phyloP scores from a whole-genome alignment of 2,797 vertebrate species.

The Brachyrhaphis roseni region DNA sequence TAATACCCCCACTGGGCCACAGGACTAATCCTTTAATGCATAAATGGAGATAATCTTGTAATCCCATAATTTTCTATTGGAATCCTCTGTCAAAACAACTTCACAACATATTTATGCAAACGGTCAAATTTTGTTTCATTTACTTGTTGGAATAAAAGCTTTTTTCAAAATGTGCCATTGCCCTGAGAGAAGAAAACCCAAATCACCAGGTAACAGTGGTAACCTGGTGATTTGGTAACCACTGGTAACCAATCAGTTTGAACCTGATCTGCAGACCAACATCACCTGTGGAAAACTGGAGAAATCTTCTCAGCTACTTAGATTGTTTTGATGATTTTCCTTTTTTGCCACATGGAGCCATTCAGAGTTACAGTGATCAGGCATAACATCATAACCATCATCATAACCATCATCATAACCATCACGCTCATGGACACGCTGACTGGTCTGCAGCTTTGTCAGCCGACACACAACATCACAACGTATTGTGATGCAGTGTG shows the following conservation, averaged over 20 bases:
- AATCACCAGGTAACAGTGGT: background rate
- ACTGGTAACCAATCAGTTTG: background rate
- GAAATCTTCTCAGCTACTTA: background rate
- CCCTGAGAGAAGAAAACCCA: background rate
- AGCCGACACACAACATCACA: background rate
- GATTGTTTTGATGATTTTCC: background rate
- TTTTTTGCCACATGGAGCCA: background rate
- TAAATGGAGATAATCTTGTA: background rate
- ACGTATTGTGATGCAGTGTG: background rate
- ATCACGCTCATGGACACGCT: background rate
- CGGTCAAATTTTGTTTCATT: background rate
- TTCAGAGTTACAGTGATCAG: background rate
- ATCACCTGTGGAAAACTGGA: background rate
- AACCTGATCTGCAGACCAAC: background rate
- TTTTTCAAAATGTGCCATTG: background rate
- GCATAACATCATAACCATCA: background rate
- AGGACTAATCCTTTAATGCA: conserved; percentile 5
- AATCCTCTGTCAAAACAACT: background rate
- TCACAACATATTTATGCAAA: background rate
- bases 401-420: too few relatives aligned
- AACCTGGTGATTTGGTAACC: too few relatives aligned
- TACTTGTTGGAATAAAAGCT: background rate
- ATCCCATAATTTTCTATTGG: background rate
- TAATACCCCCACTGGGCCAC: background rate
- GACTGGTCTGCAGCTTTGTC: background rate